A percentile compares a stretch with the other conserved stretches of the same genome.
Conservation (phyloP, 2,113 vertebrate species). For the Piprites chloris region DNA sequence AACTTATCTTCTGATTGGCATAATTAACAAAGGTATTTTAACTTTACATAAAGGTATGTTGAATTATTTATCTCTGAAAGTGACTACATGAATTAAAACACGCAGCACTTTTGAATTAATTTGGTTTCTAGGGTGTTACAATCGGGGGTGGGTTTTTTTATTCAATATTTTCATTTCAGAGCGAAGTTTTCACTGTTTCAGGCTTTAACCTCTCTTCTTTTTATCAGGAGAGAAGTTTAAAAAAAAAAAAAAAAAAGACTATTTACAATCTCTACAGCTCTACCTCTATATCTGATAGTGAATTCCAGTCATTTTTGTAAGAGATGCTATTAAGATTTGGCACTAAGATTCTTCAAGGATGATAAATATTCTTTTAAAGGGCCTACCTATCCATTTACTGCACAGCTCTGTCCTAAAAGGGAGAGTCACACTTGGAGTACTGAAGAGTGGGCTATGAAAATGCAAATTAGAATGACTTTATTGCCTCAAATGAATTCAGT, state of each 20-base stretch:
- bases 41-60: neutral
- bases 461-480: conserved; percentile 66
- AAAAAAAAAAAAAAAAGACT: conserved; percentile 5
- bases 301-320: conserved; percentile 67
- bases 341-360: conserved; percentile 69
- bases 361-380: conserved; percentile 71
- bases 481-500: conserved; percentile 60
- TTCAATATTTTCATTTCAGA: neutral
- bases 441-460: conserved; percentile 66
- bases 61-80: neutral
- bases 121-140: neutral
- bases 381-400: conserved; percentile 36
- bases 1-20: neutral
- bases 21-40: neutral
- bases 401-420: conserved; percentile 57
- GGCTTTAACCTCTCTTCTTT: conserved; percentile 6
- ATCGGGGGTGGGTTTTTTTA: neutral
- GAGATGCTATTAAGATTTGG: conserved; percentile 73
- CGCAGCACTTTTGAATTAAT: neutral
- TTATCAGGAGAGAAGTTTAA: conserved; percentile 23
- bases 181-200: neutral
- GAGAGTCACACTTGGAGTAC: conserved; percentile 63
- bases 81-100: neutral
- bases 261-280: conserved; percentile 16
- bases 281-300: conserved; percentile 63